Evolutionary conservation across 2,113 vertebrate genomes (phyloP).

Genomic region (Gasterosteus nipponicus): DNA sequence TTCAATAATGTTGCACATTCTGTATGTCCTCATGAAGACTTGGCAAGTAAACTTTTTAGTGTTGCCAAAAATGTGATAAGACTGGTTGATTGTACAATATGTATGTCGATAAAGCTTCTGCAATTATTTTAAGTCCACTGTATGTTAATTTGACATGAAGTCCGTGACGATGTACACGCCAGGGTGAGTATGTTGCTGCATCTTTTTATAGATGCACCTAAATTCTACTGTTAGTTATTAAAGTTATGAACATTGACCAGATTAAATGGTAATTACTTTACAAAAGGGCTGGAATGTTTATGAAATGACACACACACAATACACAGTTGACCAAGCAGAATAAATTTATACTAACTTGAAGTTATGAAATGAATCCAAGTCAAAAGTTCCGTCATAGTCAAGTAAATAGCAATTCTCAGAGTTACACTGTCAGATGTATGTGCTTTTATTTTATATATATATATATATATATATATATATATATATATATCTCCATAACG

Average conservation of each 20-base stretch:
- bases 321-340: constrained; percentile 58
- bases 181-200: constrained; percentile 36
- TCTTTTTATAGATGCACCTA: constrained; percentile 70
- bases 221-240: constrained; percentile 55
- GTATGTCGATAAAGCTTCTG: constrained; percentile 60
- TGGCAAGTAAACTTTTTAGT: constrained; percentile 41
- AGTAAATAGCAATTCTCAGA: constrained; percentile 30
- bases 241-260: constrained; percentile 56
- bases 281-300: constrained; percentile 51
- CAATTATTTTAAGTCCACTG: constrained; percentile 49
- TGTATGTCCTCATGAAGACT: constrained; percentile 44
- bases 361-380: constrained; percentile 25
- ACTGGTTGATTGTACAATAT: constrained; percentile 77
- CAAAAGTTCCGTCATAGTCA: constrained; percentile 10
- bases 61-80: constrained; percentile 72
- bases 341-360: constrained; percentile 71
- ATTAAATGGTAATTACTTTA: constrained; percentile 52
- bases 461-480: too few relatives aligned
- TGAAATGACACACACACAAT: background rate
- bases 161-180: constrained; percentile 34
- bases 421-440: constrained; percentile 21
- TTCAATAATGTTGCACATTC: constrained; percentile 59
- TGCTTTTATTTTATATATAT: background rate
- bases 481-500: too few relatives aligned
- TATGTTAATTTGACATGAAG: constrained; percentile 44